Base-by-base conservation (phyloP, 2,797 vertebrate species). In the Remorina albescens region DNA sequence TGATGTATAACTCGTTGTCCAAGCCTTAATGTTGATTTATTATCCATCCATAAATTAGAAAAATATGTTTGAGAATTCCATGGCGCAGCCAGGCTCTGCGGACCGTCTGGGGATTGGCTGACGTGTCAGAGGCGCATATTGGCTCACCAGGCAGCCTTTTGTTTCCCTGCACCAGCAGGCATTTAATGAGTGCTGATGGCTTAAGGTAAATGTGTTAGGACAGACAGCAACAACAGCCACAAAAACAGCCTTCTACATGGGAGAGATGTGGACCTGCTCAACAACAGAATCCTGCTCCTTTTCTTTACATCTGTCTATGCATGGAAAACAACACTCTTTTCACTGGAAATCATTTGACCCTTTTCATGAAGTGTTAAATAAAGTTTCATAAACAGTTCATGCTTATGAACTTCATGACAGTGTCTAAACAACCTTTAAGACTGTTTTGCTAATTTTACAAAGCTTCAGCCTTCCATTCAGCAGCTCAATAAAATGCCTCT, bases 1-100 rank as follows among this genome's bases (percentile, higher is more conserved):
- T 96, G 96, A 98, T 98, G 96, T 98, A 97, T 97, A 98, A 97
- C 97, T 97, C 96, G 96, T 98, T 97, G 97, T 97, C 97, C 97
- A 96, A 95, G 94, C 95, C 97, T 98, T 99, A 99, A 99, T 99
- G 97, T 99, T 99, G 97, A 99, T 99, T 99, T 99, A 99, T 99
- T 98, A 97, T 99, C 97, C 96, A 95, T 97, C 96, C 97, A 98
- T 98, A 98, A 99, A 99, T 99, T 98, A 98, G 97, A 99, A 99
- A 98, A 99, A 98, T 99, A 99, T 98, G 97, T 96, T 99, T 96
- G 96, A 97, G 96, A 98, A 98, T 98, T 98, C 96, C 93, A 94
- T 95, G 95, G 96, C 82, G 95, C 96, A 95, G 97, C 95, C 96
- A 95, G 96, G 96, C 96, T 95, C 95, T 95, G 95, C 94, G 93